Percentiles rank a stretch among this genome's conserved stretches.
phyloP scores from a whole-genome alignment of 1,140 invertebrate species.

The Zaprionus gabonicus region DNA sequence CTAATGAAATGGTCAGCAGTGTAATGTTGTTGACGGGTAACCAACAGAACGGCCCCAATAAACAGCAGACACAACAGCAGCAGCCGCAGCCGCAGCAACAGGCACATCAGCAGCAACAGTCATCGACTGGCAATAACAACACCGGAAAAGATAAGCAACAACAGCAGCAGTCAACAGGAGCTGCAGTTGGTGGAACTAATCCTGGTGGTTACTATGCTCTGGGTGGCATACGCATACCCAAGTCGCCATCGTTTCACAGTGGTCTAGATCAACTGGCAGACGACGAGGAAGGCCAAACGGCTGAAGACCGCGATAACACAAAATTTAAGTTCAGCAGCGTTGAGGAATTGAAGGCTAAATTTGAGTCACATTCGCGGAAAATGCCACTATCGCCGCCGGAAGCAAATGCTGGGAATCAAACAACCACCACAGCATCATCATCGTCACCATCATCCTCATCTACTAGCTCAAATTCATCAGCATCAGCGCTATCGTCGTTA shows the following conservation, averaged over 20 bases:
- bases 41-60: conserved; percentile 58
- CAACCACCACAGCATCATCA: conserved; percentile 39
- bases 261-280: conserved; percentile 90
- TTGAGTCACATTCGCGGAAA: conserved; percentile 64
- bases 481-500: conserved; percentile 69
- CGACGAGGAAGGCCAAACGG: conserved; percentile 57
- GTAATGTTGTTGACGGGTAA: conserved; percentile 84
- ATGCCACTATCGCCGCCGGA: conserved; percentile 75
- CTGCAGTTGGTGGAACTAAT: conserved; percentile 10
- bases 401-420: conserved; percentile 33
- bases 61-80: conserved; percentile 64
- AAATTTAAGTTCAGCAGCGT: conserved; percentile 77
- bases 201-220: conserved; percentile 62
- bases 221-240: conserved; percentile 88
- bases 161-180: conserved; percentile 26
- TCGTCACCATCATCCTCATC: conserved; percentile 77
- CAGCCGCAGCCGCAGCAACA: conserved; percentile 47
- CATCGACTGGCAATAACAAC: conserved; percentile 47
- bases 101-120: conserved; percentile 49
- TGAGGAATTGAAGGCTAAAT: conserved; percentile 80
- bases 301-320: conserved; percentile 28
- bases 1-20: conserved; percentile 84
- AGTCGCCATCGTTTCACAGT: conserved; percentile 93
- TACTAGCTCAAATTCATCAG: conserved; percentile 73
- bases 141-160: conserved; percentile 32